These are phyloP conservation scores for Bufotes viridis DNA, from an alignment of 2,797 vertebrate genomes.

Conservation along the genomic window DNA sequence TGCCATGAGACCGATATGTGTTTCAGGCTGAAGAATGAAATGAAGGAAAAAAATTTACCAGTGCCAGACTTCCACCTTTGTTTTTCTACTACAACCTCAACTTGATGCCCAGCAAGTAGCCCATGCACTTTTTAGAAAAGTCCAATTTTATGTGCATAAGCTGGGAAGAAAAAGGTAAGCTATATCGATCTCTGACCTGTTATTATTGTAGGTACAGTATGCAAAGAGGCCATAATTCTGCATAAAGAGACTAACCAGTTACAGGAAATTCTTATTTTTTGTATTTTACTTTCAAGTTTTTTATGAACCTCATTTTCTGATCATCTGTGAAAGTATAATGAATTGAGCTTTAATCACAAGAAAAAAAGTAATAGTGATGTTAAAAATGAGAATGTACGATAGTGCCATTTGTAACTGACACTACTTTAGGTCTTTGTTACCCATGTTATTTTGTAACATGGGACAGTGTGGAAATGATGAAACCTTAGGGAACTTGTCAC, in stretches of 20 bases:
- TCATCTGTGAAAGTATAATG: neutral
- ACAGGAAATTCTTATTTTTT: neutral
- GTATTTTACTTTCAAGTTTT: neutral
- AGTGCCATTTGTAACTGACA: neutral
- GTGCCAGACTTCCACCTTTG: no score
- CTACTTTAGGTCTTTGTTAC: neutral
- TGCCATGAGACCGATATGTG: no score
- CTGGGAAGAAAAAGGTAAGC: no score
- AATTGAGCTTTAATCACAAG: neutral
- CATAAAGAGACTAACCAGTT: neutral
- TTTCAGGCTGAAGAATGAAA: no score
- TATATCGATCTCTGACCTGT: no score
- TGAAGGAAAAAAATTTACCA: no score
- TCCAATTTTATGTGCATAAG: no score
- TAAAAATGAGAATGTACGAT: neutral
- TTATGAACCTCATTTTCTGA: neutral
- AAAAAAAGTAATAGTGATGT: neutral
- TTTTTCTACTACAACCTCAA: no score
- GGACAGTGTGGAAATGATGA: neutral
- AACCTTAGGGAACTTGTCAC: neutral
- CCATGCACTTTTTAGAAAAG: no score
- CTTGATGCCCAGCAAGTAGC: no score
- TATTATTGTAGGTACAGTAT: no score
- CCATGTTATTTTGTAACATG: slow-evolving; percentile 14
- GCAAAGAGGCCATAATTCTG: neutral